phyloP scores from a whole-genome alignment of 2,888 invertebrate genomes.

The Nemapogon koenigi region DNA sequence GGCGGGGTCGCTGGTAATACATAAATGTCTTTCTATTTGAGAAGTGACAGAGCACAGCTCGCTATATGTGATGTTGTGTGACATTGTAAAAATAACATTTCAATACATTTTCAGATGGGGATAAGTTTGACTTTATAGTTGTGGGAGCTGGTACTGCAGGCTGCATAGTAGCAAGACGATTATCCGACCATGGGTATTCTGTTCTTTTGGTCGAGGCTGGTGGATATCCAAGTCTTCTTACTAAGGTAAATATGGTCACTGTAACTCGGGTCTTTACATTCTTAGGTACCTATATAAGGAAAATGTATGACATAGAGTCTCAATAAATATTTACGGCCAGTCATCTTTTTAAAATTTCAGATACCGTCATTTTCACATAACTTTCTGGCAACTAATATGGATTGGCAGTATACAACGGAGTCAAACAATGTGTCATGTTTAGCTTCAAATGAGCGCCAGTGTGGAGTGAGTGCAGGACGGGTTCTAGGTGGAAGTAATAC shows the following conservation, averaged over 20 bases:
- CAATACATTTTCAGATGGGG: constrained; percentile 9
- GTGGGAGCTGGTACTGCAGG: constrained; percentile 13
- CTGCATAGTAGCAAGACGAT: constrained; percentile 8
- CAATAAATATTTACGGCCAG: no score
- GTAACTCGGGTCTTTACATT: no score
- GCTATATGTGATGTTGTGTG: no score
- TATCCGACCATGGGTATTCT: constrained; percentile 5
- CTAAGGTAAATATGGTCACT: constrained; percentile 10
- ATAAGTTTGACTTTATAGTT: constrained; percentile 11
- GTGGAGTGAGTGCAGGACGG: constrained; percentile 4
- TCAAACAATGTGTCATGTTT: constrained; percentile 5
- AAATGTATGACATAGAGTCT: no score
- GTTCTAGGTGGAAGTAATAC: constrained; percentile 7
- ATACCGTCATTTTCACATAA: not conserved
- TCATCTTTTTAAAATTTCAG: no score
- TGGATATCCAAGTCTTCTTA: constrained; percentile 10
- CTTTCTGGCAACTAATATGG: constrained; percentile 2
- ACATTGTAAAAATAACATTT: no score
- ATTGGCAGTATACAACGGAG: constrained; percentile 5
- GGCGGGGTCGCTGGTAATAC: no score
- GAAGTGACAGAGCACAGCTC: no score
- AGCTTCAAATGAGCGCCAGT: not conserved
- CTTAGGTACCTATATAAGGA: no score
- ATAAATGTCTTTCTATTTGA: no score
- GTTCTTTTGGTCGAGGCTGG: constrained; percentile 12